phyloP scores from a whole-genome alignment of 2,113 vertebrate species.

The Perca fluviatilis region DNA sequence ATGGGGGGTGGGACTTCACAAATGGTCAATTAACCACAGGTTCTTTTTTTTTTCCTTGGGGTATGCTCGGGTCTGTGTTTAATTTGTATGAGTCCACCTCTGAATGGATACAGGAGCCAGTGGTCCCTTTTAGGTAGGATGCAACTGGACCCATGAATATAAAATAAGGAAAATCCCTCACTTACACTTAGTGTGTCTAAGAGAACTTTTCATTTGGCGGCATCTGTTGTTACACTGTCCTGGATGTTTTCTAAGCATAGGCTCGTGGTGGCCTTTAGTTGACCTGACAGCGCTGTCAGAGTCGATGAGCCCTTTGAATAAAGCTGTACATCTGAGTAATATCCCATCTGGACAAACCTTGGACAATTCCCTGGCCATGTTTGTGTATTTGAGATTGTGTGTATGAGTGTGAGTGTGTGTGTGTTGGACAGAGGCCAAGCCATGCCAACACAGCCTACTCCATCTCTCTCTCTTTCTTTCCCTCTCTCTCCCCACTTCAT shows the following conservation, averaged over 20 bases:
- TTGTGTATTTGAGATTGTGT: conserved; percentile 60
- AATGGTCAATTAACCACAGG: conserved; percentile 15
- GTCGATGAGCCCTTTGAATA: conserved; percentile 63
- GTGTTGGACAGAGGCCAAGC: conserved; percentile 82
- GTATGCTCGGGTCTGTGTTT: background rate
- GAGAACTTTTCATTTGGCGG: conserved; percentile 5
- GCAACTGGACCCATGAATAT: conserved; percentile 37
- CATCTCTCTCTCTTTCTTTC: conserved; percentile 78
- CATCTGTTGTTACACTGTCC: conserved; percentile 32
- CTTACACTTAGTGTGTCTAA: background rate
- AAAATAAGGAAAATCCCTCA: conserved; percentile 40
- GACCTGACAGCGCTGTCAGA: conserved; percentile 72
- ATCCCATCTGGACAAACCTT: conserved; percentile 70
- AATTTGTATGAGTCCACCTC: conserved; percentile 1
- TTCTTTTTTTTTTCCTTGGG: conserved; percentile 15
- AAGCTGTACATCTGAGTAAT: conserved; percentile 75
- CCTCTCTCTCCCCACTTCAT: conserved; percentile 83
- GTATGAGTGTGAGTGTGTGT: conserved; percentile 40
- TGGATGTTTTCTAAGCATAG: conserved; percentile 41
- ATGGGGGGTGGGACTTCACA: background rate
- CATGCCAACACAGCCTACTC: conserved; percentile 88
- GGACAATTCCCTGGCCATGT: conserved; percentile 48
- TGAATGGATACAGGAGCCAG: conserved; percentile 33
- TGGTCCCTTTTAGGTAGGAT: conserved; percentile 28
- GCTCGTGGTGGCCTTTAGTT: conserved; percentile 71